Percentiles rank a stretch among this genome's conserved stretches.
Conservation (phyloP, 2,113 vertebrate species). For the Gavia stellata region DNA sequence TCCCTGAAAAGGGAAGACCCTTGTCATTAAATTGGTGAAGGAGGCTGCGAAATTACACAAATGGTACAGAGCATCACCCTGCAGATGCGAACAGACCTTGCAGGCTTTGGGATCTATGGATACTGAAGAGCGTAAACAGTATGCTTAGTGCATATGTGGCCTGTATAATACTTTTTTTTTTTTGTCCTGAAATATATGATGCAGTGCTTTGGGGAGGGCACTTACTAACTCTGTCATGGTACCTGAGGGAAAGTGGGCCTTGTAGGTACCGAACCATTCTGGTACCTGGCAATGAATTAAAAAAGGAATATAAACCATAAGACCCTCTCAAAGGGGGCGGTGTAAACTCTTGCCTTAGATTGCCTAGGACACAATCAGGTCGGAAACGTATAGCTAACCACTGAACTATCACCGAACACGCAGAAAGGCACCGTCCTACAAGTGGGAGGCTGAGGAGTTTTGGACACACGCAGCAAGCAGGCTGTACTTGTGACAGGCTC, state of each 20-base stretch:
- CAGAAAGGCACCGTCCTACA: background rate
- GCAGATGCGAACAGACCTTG: background rate
- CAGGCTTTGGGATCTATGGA: background rate
- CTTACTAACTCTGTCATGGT: background rate
- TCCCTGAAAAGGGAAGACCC: background rate
- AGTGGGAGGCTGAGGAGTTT: background rate
- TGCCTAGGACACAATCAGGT: accelerated
- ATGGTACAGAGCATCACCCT: background rate
- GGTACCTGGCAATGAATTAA: background rate
- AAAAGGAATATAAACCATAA: background rate
- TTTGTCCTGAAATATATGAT: background rate
- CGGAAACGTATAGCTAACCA: background rate
- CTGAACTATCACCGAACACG: background rate
- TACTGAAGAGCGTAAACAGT: background rate
- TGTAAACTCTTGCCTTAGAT: background rate
- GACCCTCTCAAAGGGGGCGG: background rate
- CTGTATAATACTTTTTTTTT: background rate
- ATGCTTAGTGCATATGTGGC: background rate
- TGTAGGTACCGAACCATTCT: background rate
- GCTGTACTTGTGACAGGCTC: background rate
- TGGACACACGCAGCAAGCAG: background rate
- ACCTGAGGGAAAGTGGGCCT: background rate
- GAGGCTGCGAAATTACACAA: background rate
- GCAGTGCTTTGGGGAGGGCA: background rate
- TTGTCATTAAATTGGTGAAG: background rate